Evolutionary conservation across 2,888 invertebrate species (phyloP), one percentile per base, ranked within the genome.

Genomic region (Machimus rusticus): DNA sequence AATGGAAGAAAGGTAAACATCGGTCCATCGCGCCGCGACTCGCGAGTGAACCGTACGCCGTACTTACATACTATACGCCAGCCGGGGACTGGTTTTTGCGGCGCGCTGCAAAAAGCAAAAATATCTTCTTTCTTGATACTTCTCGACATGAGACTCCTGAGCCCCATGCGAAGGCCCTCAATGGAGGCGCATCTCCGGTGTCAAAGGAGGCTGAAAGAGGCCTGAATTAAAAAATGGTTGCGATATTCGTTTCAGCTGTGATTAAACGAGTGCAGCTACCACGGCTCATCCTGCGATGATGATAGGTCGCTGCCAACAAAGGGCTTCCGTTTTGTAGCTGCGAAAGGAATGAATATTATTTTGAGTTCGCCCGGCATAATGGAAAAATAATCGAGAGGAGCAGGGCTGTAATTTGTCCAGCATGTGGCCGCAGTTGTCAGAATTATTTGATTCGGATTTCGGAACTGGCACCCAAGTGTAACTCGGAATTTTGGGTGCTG

Each of bases 211-310:
- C 76, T 39, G 31, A 28, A 79, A 51, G 81, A 51, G 28, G 28
- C 23, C 81, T 31, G 81, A 51, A 51, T 55, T 55, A 55, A 28
- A 55, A 28, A 81, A 55, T 51, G 81, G 55, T 81, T 31, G 81
- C 81, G 31, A 55, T 23, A 55, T 51, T 81, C 81, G 31, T 81
- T 55, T 14, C 31, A 81, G 23, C 81, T 23, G 55, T 55, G 81
- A 81, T 81, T 81, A 55, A 81, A 28, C 46, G 81, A 55, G 55
- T 46, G 28, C 43, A 81, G 39, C 28, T 31, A 34, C 81, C 5
- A 55, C 81, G 51, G 12, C n/a, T 81, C 81, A 81, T 51, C 81
- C 81, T 81, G 81, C 55, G 81, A 81, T 81, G 81, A 81, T 81
- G 81, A 81, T 81, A 81, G 81, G 81, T 55, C 55, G 46, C 37